Evolutionary conservation across 2,113 vertebrate species (phyloP), one percentile per base, ranked within the genome.

Genomic region (Microtus montanus): DNA sequence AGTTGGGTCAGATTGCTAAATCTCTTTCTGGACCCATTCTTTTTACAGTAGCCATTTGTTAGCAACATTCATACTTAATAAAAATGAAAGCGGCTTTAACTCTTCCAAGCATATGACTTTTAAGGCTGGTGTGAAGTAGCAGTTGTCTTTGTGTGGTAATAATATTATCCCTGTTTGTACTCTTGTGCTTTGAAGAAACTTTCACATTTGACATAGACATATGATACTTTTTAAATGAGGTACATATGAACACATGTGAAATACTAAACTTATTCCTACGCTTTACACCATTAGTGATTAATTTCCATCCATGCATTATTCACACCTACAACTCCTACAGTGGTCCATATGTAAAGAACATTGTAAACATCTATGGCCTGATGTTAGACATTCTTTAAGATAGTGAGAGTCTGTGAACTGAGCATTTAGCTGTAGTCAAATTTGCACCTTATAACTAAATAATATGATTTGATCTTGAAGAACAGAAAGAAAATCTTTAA

Each of bases 391-490:
- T 35, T 96, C 75, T 95, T 96, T 94, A 94, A 93, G 94, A 96
- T 91, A 97, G 91, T 63, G 74, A 90, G 63, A 95, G 95, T 87
- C 93, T 94, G 85, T 91, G 70, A 97, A 49, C 49, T 49, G 49
- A 12, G 49, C 49, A 49, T 11, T 98, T 95, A 97, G 96, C 95
- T 97, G 85, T 93, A 87, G 93, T 84, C 92, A 96, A 77, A 47
- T 97, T 97, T 97, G 95, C 87, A 95, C 87, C 92, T 95, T 93
- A 90, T 89, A 94, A 73, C 92, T 97, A 97, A 96, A 93, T 77
- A 97, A 88, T 92, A 71, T 0, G 0, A 90, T 90, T 96, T 94
- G 44, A 96, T 97, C 95, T 95, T 61, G 89, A 96, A 97, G 79
- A 97, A 93, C 82, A 86, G 38, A 90, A 95, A 64, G 17, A 80